Evolutionary conservation across 2,113 vertebrate species (phyloP), one percentile per base, ranked within the genome.

Genomic region (Vicugna pacos): DNA sequence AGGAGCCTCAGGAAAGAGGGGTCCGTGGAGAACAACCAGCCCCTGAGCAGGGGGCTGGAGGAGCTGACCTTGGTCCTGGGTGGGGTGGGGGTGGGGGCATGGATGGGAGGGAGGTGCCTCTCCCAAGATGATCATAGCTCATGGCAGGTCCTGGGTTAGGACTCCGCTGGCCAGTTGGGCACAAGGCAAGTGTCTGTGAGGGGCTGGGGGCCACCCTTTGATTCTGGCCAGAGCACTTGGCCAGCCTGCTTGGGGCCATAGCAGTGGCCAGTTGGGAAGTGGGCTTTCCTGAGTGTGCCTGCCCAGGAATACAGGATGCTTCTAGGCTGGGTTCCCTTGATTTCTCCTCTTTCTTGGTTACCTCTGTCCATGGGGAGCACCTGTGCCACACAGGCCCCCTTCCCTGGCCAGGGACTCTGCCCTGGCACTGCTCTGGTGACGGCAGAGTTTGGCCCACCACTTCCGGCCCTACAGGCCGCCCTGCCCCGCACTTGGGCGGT

Each of bases 381-480:
- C 50, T 48, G n/a, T 2, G 38, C 30, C 54, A n/a, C 26, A 6
- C 17, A 28, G 46, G 1, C 13, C 56, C 48, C 56, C 54, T 52
- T 48, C 38, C 54, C 46, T 75, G 50, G 8, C 11, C 0, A 3
- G 48, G 84, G 69, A 54, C 54, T 50, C 9, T 56, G 56, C 46
- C 54, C 93, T 50, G 52, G 72, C 54, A 16, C 50, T 13, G 16
- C 69, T 30, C 30, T 24, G 79, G 35, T 46, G 50, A 69, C 5
- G 0, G 26, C 50, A 15, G 16, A 22, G 6, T 17, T 32, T 24
- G 91, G 28, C 32, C 16, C 2, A 0, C n/a, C 0, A 11, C 73
- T 89, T 67, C 84, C 16, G 30, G 70, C 24, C 50, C 5, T 0
- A 20, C 10, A 5, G 76, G 77, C 81, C 0, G 10, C 50, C 52